These are phyloP conservation scores for Daboia siamensis DNA, from an alignment of 2,113 vertebrate species.

Conservation along the genomic window DNA sequence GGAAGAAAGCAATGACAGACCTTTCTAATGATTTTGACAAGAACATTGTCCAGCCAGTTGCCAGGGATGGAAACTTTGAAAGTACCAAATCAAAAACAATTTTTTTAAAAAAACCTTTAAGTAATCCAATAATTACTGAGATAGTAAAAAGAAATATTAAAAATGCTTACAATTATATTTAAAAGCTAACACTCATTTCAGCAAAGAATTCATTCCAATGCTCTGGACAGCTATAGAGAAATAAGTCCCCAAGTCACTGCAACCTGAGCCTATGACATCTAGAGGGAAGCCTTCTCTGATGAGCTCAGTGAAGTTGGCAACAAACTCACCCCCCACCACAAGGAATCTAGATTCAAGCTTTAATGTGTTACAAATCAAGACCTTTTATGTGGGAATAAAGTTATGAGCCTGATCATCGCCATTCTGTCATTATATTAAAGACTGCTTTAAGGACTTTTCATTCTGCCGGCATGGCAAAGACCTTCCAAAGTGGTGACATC, in stretches of 20 bases:
- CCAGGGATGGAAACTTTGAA: neutral
- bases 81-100: neutral
- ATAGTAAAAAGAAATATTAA: neutral
- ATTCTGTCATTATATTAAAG: too few species aligned
- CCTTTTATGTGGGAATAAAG: too few species aligned
- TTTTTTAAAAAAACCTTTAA: neutral
- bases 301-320: neutral
- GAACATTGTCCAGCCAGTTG: neutral
- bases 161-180: neutral
- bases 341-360: neutral
- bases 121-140: neutral
- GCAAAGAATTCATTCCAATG: neutral
- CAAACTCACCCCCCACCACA: neutral
- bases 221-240: neutral
- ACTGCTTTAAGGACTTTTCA: too few species aligned
- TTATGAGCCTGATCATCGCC: too few species aligned
- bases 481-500: too few species aligned
- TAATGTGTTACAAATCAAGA: neutral
- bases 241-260: neutral
- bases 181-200: neutral
- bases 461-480: too few species aligned
- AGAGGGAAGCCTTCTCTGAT: neutral
- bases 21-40: neutral
- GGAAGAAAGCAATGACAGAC: neutral
- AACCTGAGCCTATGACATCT: neutral